phyloP scores from a whole-genome alignment of 2,888 invertebrate species.

The Sthenelais limicola region DNA sequence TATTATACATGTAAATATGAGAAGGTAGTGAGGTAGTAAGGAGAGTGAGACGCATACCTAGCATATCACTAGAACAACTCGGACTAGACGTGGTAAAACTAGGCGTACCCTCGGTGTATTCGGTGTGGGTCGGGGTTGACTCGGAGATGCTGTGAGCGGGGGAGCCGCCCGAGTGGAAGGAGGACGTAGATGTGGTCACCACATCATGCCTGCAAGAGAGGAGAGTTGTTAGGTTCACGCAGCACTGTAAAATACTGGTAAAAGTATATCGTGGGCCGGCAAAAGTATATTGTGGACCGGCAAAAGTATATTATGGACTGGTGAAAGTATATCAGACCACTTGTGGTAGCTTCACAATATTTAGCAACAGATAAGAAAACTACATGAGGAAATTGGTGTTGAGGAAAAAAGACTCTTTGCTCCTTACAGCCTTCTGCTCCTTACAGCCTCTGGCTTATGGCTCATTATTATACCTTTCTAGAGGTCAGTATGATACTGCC shows the following conservation, averaged over 20 bases:
- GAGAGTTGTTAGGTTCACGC: background rate
- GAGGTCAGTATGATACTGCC: too few species aligned
- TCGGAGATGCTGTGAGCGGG: conserved; percentile 71
- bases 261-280: too few species aligned
- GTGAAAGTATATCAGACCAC: too few species aligned
- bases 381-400: too few species aligned
- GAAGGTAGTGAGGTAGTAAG: conserved; percentile 34
- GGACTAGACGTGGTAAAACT: conserved; percentile 98
- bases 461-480: too few species aligned
- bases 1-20: conserved; percentile 13
- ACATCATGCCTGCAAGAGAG: conserved; percentile 37
- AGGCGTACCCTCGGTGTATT: conserved; percentile 85
- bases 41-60: conserved; percentile 56
- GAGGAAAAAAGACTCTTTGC: too few species aligned
- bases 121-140: conserved; percentile 96
- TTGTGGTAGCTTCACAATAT: too few species aligned
- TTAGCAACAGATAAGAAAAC: too few species aligned
- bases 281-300: too few species aligned
- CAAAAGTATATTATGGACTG: too few species aligned
- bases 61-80: conserved; percentile 70
- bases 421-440: too few species aligned
- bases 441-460: too few species aligned
- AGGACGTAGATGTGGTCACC: conserved; percentile 26
- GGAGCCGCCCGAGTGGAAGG: conserved; percentile 73
- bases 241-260: background rate